These are phyloP conservation scores for Hyperoplus lanceolatus DNA, from an alignment of 2,797 vertebrate genomes.

Conservation along the genomic window DNA sequence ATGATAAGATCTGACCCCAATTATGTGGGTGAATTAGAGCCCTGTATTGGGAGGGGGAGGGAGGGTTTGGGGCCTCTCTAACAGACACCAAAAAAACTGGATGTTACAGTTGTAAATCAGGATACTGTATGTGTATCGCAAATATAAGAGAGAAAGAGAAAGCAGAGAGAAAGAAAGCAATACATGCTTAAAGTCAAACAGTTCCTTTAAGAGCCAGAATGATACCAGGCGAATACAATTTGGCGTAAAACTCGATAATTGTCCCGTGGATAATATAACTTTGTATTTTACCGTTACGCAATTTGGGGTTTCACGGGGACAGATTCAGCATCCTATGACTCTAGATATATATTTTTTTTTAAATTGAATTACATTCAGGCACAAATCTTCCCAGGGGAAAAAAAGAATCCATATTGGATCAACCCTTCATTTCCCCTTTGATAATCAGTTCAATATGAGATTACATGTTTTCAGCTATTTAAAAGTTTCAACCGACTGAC, in stretches of 20 bases:
- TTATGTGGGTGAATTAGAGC: constrained; percentile 69
- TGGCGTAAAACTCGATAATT: background rate
- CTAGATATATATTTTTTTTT: background rate
- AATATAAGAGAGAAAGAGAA: too few species aligned
- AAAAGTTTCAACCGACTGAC: background rate
- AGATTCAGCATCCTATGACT: background rate
- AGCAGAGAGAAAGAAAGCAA: background rate
- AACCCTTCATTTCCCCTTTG: background rate
- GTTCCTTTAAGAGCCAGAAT: background rate
- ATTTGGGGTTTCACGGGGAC: background rate
- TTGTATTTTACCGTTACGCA: background rate
- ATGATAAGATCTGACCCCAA: constrained; percentile 75
- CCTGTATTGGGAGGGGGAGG: constrained; percentile 17
- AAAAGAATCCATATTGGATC: background rate
- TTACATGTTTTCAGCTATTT: constrained; percentile 2
- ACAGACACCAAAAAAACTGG: constrained; percentile 5
- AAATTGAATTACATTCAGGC: background rate
- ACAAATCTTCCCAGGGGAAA: background rate
- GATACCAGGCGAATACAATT: background rate
- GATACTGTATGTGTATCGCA: background rate
- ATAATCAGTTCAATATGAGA: background rate
- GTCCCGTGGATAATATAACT: background rate
- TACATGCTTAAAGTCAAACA: background rate
- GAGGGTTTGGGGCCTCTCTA: background rate
- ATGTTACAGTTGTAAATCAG: background rate